Evolutionary conservation across 1,140 invertebrate genomes (phyloP).

Genomic region (Magallana ariakensis): DNA sequence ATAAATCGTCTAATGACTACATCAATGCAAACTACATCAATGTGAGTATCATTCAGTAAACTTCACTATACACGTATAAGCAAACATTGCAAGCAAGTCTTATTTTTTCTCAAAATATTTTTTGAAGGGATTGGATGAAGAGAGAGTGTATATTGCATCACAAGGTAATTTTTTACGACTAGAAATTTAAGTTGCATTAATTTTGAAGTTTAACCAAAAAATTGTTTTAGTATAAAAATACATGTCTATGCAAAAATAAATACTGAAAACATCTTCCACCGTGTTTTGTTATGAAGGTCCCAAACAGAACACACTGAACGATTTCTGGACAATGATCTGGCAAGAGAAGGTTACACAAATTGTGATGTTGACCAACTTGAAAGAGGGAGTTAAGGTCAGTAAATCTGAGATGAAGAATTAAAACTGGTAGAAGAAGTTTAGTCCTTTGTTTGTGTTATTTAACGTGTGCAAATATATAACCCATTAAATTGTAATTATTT

Average conservation of each 20-base stretch:
- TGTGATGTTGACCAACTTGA: neutral
- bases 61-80: neutral
- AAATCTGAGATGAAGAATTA: neutral
- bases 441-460: neutral
- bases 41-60: neutral
- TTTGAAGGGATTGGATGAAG: neutral
- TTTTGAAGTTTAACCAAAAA: neutral
- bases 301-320: neutral
- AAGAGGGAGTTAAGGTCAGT: neutral
- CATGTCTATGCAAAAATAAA: too few relatives aligned
- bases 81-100: neutral
- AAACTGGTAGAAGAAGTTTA: neutral
- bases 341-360: neutral
- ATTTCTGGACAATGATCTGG: slow-evolving; percentile 10
- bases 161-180: too few relatives aligned
- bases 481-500: neutral
- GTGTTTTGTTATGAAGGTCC: neutral
- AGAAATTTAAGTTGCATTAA: neutral
- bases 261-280: neutral
- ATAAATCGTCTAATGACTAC: neutral
- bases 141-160: slow-evolving; percentile 2
- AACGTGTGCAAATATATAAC: neutral
- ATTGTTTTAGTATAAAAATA: too few relatives aligned
- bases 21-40: slow-evolving; percentile 9
- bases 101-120: neutral